phyloP scores from a whole-genome alignment of 1,140 invertebrate species.

The Chironomus tepperi region DNA sequence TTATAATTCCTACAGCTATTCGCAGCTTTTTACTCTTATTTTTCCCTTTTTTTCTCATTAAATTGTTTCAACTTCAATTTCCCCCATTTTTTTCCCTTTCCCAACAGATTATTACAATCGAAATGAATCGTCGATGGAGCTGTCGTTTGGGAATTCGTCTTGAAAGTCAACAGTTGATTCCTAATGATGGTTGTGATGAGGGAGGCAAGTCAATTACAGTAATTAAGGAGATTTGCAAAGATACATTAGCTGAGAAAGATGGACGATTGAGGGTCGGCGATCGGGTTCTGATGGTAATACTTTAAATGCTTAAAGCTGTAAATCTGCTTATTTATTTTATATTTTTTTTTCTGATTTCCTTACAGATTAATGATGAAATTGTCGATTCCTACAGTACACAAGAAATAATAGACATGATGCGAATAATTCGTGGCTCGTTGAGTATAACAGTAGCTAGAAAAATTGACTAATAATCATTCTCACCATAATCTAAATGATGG shows the following conservation, averaged over 20 bases:
- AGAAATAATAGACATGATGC: conserved; percentile 70
- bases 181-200: neutral
- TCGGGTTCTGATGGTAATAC: conserved; percentile 64
- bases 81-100: neutral
- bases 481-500: conserved; percentile 30
- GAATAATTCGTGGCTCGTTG: conserved; percentile 70
- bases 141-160: conserved; percentile 77
- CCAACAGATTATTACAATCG: conserved; percentile 63
- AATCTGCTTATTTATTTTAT: neutral
- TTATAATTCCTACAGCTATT: no score
- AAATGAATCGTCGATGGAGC: conserved; percentile 72
- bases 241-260: conserved; percentile 74
- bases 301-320: neutral
- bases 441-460: conserved; percentile 62
- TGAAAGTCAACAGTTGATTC: conserved; percentile 42
- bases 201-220: conserved; percentile 7
- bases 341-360: neutral
- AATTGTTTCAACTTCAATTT: neutral
- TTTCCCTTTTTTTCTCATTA: neutral
- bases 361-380: conserved; percentile 80
- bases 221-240: conserved; percentile 32
- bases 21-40: no score
- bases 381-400: conserved; percentile 67
- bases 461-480: conserved; percentile 27
- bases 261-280: conserved; percentile 71